Evolutionary conservation across 37 sponge, comb jelly and placozoan species (phyloP), one percentile per base, ranked within the genome.

Genomic region (Oscarella lobularis): DNA sequence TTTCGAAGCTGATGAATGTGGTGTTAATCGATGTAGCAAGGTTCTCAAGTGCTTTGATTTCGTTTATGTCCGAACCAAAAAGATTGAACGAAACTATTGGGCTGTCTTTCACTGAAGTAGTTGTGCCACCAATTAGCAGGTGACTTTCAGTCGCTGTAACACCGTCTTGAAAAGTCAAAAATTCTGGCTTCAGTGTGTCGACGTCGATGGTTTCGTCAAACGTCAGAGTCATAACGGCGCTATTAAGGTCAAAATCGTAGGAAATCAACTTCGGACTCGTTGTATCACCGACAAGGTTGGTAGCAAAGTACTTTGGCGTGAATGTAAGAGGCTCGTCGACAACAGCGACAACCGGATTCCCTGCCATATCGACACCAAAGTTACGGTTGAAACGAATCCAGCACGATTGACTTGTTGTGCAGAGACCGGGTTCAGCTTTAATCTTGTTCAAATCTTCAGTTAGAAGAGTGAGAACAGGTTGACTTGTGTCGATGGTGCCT

Each of bases 131-230:
- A 48, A 20, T 20, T 48, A 48, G 20, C 20, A 27, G 9, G 14
- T 27, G 14, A 27, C 60, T 48, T 20, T 27, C 9, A 9, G 60
- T 48, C 20, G 60, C 9, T 9, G 9, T 20, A 9, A 48, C 14
- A 48, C 14, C 60, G 60, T 48, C 20, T 20, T 48, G 60, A 48
- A 48, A 48, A 9, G 60, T 48, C 14, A 48, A 27, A 20, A 48
- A 48, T 48, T 48, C 60, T 27, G 60, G 60, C 60, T 48, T 48
- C 60, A 48, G 60, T 27, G 20, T 20, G 34, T 55, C 39, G n/a
- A 38, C 14, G 34, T 76, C 79, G 38, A 94, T 88, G 39, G 95
- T 76, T 74, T 94, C 95, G 80, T 67, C 80, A 38, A 94, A 94
- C 39, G 74, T 81, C 1, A 94, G 75, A 27, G 80, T 89, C 33